Conservation (phyloP, 2,797 vertebrate species). For the Sebastiscus tertius region DNA sequence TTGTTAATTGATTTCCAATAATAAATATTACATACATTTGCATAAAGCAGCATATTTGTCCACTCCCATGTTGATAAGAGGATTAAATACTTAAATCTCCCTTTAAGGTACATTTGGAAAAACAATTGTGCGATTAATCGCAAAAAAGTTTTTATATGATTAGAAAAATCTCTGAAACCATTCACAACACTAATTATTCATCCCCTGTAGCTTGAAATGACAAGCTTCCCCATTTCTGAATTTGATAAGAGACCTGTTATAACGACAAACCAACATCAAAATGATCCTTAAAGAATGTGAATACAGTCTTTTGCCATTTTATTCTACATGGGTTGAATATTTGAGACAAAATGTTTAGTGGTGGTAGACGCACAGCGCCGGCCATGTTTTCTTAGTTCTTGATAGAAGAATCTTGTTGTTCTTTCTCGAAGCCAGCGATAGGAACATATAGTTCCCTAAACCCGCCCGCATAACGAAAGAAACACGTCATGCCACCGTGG, state of each 20-base stretch:
- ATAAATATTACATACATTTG: no score
- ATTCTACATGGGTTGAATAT: not conserved
- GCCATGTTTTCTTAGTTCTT: not conserved
- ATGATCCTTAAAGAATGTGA: not conserved
- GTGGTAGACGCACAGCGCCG: not conserved
- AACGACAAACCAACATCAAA: not conserved
- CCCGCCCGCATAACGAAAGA: not conserved
- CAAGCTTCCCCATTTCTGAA: not conserved
- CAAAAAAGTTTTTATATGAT: not conserved
- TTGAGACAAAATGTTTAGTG: not conserved
- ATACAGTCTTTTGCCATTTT: not conserved
- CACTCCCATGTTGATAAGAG: no score
- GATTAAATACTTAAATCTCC: no score
- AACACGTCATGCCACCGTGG: slow-evolving; percentile 20
- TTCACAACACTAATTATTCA: not conserved
- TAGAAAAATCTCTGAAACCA: not conserved
- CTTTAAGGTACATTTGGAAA: no score
- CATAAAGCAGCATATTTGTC: no score
- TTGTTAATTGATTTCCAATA: no score
- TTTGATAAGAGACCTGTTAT: no score
- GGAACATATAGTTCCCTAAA: slow-evolving; percentile 25
- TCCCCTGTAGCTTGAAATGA: not conserved
- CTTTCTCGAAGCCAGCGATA: not conserved
- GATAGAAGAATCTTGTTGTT: not conserved
- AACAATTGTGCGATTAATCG: no score